Evolutionary conservation across 2,113 vertebrate species (phyloP).

Genomic region (Felis chaus): DNA sequence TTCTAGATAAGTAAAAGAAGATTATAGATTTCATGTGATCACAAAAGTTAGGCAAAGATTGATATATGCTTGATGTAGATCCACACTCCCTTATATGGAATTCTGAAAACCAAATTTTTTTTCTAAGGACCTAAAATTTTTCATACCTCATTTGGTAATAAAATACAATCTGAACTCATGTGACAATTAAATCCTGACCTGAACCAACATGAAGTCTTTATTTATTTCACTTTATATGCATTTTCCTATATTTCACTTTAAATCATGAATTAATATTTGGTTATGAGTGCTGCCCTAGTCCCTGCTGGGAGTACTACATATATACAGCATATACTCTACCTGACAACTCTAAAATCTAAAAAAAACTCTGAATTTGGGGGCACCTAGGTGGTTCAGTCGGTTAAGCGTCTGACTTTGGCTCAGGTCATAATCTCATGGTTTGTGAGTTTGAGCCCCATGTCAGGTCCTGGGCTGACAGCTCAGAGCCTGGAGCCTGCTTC

Average conservation of each 20-base stretch:
- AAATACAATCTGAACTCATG: not conserved
- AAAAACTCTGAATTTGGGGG: not conserved
- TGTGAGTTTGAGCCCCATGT: no score
- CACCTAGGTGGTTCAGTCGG: no score
- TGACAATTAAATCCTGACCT: conserved; percentile 14
- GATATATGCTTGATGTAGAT: not conserved
- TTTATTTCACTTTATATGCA: not conserved
- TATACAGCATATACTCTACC: not conserved
- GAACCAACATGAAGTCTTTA: conserved; percentile 7
- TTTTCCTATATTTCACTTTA: conserved; percentile 8
- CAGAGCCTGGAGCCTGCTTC: no score
- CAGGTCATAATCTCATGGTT: no score
- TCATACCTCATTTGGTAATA: conserved; percentile 3
- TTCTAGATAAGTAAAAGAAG: not conserved
- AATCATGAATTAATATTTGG: not conserved
- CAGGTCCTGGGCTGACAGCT: no score
- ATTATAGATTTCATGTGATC: not conserved
- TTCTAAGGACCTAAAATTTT: conserved; percentile 26
- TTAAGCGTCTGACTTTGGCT: no score
- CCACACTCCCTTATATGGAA: not conserved
- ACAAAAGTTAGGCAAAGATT: not conserved
- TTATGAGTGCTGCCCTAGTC: not conserved
- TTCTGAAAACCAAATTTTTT: not conserved
- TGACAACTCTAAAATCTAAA: conserved; percentile 31
- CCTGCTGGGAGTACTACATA: not conserved